Evolutionary conservation across 2,113 vertebrate genomes (phyloP).

Genomic region (Sturnus vulgaris): DNA sequence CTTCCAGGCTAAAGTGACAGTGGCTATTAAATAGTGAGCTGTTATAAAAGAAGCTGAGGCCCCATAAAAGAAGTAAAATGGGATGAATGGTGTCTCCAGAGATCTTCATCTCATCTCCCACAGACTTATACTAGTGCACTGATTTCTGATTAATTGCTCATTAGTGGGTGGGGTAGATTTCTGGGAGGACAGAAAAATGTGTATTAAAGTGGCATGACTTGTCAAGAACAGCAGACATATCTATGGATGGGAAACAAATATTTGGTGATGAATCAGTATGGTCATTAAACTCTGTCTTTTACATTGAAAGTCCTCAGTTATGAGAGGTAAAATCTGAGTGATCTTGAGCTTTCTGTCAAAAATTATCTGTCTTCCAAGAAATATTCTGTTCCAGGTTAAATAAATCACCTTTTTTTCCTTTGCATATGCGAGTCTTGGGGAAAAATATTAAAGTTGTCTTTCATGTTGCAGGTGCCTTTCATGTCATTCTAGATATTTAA

Average conservation of each 20-base stretch:
- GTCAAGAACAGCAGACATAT: not conserved
- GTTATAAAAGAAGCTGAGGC: constrained; percentile 20
- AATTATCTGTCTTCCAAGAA: not conserved
- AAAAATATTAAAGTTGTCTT: not conserved
- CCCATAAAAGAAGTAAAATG: constrained; percentile 40
- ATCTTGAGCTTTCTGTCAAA: not conserved
- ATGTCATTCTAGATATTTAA: not conserved
- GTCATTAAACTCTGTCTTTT: not conserved
- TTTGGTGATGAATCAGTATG: not conserved
- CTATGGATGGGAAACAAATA: not conserved
- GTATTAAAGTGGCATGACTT: not conserved
- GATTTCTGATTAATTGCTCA: constrained; percentile 30
- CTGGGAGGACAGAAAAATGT: not conserved
- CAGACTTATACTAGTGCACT: not conserved
- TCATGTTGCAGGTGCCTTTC: not conserved
- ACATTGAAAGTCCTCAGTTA: not conserved
- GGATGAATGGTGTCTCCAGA: constrained; percentile 27
- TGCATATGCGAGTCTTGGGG: not conserved
- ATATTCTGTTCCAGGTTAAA: not conserved
- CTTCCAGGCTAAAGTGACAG: constrained; percentile 36
- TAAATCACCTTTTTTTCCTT: not conserved
- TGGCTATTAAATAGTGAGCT: constrained; percentile 26
- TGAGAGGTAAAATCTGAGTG: not conserved
- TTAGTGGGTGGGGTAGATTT: not conserved
- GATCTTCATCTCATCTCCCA: constrained; percentile 17